Evolutionary conservation across 2,888 invertebrate genomes (phyloP).

Genomic region (Rosalia funebris): DNA sequence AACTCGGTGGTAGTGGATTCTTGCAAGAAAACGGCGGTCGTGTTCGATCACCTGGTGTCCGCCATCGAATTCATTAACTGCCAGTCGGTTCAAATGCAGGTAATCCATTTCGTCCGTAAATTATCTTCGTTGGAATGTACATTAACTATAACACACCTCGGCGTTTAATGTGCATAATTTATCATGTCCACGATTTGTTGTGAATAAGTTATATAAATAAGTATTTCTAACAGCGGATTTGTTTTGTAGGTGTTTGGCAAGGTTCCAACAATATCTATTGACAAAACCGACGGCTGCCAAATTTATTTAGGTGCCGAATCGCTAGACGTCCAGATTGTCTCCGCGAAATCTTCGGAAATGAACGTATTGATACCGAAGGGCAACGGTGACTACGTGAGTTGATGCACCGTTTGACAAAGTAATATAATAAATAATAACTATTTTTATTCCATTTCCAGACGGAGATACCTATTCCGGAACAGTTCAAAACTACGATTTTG

Average conservation of each 20-base stretch:
- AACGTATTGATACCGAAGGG: slow-evolving; percentile 91
- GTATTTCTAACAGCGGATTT: slow-evolving; percentile 10
- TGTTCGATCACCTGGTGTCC: slow-evolving; percentile 94
- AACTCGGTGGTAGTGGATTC: slow-evolving; percentile 96
- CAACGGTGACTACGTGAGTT: slow-evolving; percentile 50
- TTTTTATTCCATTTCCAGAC: slow-evolving; percentile 69
- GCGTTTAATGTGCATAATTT: background rate
- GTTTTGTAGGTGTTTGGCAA: slow-evolving; percentile 83
- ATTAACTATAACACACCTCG: slow-evolving; percentile 14
- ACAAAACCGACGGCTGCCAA: slow-evolving; percentile 99
- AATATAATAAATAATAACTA: background rate
- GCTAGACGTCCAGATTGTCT: slow-evolving; percentile 88
- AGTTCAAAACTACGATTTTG: slow-evolving; percentile 86
- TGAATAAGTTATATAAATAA: slow-evolving; percentile 16
- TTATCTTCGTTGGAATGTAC: no score
- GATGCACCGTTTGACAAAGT: no score
- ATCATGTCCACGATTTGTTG: background rate
- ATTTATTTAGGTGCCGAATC: slow-evolving; percentile 93
- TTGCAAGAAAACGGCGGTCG: slow-evolving; percentile 94
- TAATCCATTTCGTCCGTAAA: no score
- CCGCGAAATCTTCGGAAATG: slow-evolving; percentile 98
- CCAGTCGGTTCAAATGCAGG: slow-evolving; percentile 98
- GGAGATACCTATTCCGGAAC: slow-evolving; percentile 95
- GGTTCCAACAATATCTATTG: slow-evolving; percentile 95
- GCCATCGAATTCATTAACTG: slow-evolving; percentile 98